phyloP scores from a whole-genome alignment of 1,140 invertebrate species.

The Bathynomus jamesi region DNA sequence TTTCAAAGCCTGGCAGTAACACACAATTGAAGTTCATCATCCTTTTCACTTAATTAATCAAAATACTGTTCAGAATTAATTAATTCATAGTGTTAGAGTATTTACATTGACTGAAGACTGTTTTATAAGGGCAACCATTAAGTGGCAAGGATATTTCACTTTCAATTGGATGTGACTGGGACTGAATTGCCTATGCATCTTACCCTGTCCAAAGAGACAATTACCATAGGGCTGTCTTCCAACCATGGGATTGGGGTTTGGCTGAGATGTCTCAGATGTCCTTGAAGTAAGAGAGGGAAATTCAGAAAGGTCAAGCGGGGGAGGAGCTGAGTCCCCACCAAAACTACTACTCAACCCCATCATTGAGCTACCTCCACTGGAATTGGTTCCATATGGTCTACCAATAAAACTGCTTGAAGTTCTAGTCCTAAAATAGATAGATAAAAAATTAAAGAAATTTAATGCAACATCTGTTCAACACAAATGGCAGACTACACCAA shows the following conservation, averaged over 20 bases:
- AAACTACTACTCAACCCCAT: neutral
- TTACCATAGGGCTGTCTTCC: neutral
- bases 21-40: neutral
- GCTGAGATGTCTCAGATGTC: neutral
- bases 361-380: neutral
- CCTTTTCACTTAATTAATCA: neutral
- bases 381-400: neutral
- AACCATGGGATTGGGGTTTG: neutral
- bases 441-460: too few species aligned
- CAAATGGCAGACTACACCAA: too few species aligned
- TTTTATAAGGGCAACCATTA: too few species aligned
- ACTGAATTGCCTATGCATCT: neutral
- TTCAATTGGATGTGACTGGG: neutral
- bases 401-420: neutral
- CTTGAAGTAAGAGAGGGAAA: neutral
- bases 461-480: too few species aligned
- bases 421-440: neutral
- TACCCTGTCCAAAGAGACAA: constrained; percentile 1
- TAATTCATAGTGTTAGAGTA: too few species aligned
- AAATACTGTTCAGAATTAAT: too few species aligned
- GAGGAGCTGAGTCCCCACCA: neutral
- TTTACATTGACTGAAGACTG: too few species aligned
- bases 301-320: neutral
- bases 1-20: neutral
- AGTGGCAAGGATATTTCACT: neutral